Evolutionary conservation across 2,888 invertebrate genomes (phyloP), one percentile per base, ranked within the genome.

Genomic region (Scaptomyza reducta): DNA sequence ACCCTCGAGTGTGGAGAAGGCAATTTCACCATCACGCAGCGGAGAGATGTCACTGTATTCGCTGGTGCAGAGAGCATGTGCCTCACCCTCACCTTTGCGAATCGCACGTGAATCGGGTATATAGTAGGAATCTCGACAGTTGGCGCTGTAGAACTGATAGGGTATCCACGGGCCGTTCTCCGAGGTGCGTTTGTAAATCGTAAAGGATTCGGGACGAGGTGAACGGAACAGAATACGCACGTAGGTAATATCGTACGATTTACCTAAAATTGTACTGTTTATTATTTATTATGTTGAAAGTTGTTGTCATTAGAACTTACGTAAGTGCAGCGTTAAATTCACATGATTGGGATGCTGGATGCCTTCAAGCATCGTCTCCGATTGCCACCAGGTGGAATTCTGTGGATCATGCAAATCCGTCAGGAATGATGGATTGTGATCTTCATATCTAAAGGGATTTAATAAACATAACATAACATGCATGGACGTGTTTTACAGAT

Each of bases 11-110:
- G 99, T 98, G 11, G 98, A 97, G 92, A 99, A 99, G 9, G 97
- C 96, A 6, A 99, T 97, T 89, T 97, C 97, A 16, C 98, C 99
- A 14, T 97, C 98, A 3, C 96, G 95, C 66, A 99, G 92, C 0
- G 99, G 99, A 0, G 98, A 98, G 77, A 99, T 98, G 89, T 99
- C 99, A 5, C 98, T 98, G 92, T 97, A 99, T 90, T 99, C 99
- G 70, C 97, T 96, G n/a, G 97, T 98, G 90, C 99, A 99, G n/a
- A 99, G 94, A 0, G 99, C 98, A 66, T 96, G 94, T 0, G 97
- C 97, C 91, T 99, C 99, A 45, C 95, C 94, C 29, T 95, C 95
- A 0, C 95, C 95, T 4, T 95, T 93, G 56, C 96, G 94, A 0
- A 95, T 94, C 10, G 94, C 93, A 47, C 94, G 94, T 29, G 94